Conservation (phyloP, 2,888 invertebrate genomes). For the Vannuccia rotundouncinata region DNA sequence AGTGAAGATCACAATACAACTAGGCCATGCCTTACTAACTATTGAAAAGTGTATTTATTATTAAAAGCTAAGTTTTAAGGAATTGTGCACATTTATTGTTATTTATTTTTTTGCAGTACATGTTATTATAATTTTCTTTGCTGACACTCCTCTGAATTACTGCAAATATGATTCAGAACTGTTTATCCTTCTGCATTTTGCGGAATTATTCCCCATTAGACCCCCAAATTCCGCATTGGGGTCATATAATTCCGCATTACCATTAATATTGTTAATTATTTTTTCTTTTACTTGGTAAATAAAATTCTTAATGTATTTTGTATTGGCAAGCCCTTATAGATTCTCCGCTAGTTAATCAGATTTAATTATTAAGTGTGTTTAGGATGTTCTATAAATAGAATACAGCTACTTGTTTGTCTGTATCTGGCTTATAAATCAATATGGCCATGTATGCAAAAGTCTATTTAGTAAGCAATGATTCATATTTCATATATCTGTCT, state of each 20-base stretch:
- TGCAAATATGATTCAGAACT: not conserved
- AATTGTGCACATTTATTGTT: too few species aligned
- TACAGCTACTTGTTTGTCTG: not conserved
- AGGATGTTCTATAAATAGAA: not conserved
- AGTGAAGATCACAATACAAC: too few species aligned
- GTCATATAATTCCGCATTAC: not conserved
- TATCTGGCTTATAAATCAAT: not conserved
- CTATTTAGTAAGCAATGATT: conserved; percentile 13
- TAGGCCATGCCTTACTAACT: too few species aligned
- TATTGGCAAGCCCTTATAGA: not conserved
- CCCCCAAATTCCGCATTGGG: not conserved
- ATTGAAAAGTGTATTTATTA: too few species aligned
- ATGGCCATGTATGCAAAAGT: not conserved
- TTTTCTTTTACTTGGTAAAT: not conserved
- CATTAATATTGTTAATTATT: not conserved
- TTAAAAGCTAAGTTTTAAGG: too few species aligned
- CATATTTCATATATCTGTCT: too few species aligned
- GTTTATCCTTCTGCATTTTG: not conserved
- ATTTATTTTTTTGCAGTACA: too few species aligned
- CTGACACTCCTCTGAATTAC: too few species aligned
- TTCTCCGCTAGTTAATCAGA: not conserved
- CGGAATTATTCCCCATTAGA: not conserved
- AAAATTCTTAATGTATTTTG: not conserved
- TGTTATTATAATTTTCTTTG: too few species aligned
- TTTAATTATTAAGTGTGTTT: not conserved